These are phyloP conservation scores for Agrotis puta DNA, from an alignment of 2,888 invertebrate species.

Conservation along the genomic window DNA sequence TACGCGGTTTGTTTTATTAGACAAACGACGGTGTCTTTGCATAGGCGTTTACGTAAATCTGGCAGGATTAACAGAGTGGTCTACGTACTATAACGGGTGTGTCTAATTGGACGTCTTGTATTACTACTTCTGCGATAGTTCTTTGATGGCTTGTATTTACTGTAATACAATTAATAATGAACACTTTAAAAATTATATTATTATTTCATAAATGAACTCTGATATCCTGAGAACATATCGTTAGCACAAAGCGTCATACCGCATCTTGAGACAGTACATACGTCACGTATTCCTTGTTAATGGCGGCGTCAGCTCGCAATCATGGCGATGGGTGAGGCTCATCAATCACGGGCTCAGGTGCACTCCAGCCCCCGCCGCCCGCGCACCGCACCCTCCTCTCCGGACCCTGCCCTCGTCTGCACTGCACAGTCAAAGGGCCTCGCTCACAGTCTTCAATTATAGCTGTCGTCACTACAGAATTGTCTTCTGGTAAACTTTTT, in stretches of 20 bases:
- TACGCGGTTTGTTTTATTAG: conserved; percentile 80
- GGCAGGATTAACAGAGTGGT: conserved; percentile 50
- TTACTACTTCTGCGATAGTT: neutral
- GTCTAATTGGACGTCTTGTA: conserved; percentile 2
- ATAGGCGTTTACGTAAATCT: conserved; percentile 61
- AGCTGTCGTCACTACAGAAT: conserved; percentile 55
- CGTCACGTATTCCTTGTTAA: conserved; percentile 68
- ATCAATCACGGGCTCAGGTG: conserved; percentile 90
- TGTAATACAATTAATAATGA: too few species aligned
- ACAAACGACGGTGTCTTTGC: conserved; percentile 69
- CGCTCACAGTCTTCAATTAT: conserved; percentile 65
- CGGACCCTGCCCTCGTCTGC: conserved; percentile 70
- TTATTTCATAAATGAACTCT: neutral
- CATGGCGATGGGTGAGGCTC: conserved; percentile 84
- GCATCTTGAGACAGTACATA: conserved; percentile 32
- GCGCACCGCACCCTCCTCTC: conserved; percentile 58
- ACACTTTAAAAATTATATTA: too few species aligned
- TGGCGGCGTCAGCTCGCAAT: conserved; percentile 79
- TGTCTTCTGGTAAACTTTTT: conserved; percentile 26
- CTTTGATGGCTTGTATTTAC: neutral
- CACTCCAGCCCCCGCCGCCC: conserved; percentile 63
- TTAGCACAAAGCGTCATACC: conserved; percentile 20
- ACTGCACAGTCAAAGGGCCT: conserved; percentile 71
- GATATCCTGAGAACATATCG: conserved; percentile 7
- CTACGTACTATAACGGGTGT: conserved; percentile 10